phyloP scores from a whole-genome alignment of 2,113 vertebrate genomes.

The Coregonus clupeaformis region DNA sequence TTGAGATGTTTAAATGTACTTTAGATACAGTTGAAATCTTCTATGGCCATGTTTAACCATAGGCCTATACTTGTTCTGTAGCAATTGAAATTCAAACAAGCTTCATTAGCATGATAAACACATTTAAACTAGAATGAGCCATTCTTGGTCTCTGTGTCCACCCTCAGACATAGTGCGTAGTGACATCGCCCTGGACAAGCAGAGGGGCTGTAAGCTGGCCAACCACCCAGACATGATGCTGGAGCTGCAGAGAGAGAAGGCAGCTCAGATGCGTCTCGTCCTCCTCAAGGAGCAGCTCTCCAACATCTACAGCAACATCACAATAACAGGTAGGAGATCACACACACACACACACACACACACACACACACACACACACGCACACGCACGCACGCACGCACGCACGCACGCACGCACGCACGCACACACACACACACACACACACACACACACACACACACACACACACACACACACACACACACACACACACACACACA shows the following conservation, averaged over 20 bases:
- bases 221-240: constrained; percentile 97
- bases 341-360: constrained; percentile 49
- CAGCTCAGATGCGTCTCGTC: constrained; percentile 91
- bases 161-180: constrained; percentile 93
- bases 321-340: constrained; percentile 92
- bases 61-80: too few relatives aligned
- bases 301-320: constrained; percentile 96
- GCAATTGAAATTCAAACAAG: too few relatives aligned
- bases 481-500: too few relatives aligned
- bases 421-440: background rate
- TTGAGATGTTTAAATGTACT: background rate
- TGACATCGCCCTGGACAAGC: constrained; percentile 96
- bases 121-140: too few relatives aligned
- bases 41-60: too few relatives aligned
- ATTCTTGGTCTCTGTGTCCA: background rate
- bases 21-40: background rate
- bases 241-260: constrained; percentile 96
- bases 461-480: too few relatives aligned
- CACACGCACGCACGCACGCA: background rate
- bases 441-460: background rate
- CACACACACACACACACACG: background rate
- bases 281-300: constrained; percentile 95
- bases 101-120: too few relatives aligned
- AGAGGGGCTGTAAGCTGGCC: constrained; percentile 97
- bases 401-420: background rate